Conservation (phyloP, 2,888 invertebrate species). For the Cosmia trapezina region DNA sequence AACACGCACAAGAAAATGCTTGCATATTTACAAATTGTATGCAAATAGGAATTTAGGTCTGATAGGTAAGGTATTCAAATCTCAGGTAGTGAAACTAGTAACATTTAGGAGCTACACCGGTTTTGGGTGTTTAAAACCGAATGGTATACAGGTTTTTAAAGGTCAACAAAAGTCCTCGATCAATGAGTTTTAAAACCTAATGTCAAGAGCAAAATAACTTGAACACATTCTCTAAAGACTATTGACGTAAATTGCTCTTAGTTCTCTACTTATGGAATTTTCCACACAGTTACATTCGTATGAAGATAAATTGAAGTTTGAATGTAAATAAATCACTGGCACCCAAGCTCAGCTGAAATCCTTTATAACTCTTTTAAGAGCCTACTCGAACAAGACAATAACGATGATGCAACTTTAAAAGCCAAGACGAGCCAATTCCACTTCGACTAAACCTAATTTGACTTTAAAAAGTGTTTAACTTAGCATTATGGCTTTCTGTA, state of each 20-base stretch:
- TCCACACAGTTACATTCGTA: slow-evolving; percentile 25
- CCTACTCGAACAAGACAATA: slow-evolving; percentile 57
- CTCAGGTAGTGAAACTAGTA: slow-evolving; percentile 53
- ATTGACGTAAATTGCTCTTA: slow-evolving; percentile 15
- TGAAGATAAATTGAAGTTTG: slow-evolving; percentile 42
- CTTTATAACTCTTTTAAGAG: slow-evolving; percentile 46
- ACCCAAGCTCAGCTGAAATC: slow-evolving; percentile 35
- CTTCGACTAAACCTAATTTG: slow-evolving; percentile 62
- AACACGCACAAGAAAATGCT: slow-evolving; percentile 54
- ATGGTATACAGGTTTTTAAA: slow-evolving; percentile 13
- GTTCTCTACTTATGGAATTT: slow-evolving; percentile 22
- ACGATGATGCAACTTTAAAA: slow-evolving; percentile 67
- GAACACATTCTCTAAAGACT: slow-evolving; percentile 9
- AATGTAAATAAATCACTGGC: slow-evolving; percentile 47
- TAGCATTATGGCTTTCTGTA: slow-evolving; percentile 65
- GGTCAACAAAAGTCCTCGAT: slow-evolving; percentile 13
- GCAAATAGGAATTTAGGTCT: slow-evolving; percentile 58
- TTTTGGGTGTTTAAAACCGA: slow-evolving; percentile 6
- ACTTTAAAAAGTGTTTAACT: slow-evolving; percentile 69
- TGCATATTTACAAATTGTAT: slow-evolving; percentile 68
- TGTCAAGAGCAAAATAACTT: slow-evolving; percentile 27
- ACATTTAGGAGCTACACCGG: slow-evolving; percentile 37
- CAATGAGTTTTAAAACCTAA: slow-evolving; percentile 19
- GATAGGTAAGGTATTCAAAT: slow-evolving; percentile 52
- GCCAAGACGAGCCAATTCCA: slow-evolving; percentile 55